These are phyloP conservation scores for Gallinago media DNA, from an alignment of 2,113 vertebrate species.

Conservation along the genomic window DNA sequence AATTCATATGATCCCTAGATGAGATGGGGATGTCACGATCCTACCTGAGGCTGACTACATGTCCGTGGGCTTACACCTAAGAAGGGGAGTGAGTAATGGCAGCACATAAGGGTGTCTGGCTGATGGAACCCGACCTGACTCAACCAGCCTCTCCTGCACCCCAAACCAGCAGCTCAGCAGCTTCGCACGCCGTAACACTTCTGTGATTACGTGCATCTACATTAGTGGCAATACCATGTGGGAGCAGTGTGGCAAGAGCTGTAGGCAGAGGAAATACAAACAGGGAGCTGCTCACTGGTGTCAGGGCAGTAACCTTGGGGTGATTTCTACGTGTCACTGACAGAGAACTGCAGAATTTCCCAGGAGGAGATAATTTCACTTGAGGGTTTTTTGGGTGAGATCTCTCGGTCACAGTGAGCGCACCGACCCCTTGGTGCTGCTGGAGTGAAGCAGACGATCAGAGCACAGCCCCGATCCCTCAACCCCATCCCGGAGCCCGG, in stretches of 20 bases:
- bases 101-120: neutral
- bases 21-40: neutral
- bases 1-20: neutral
- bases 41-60: neutral
- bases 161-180: neutral
- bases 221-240: neutral
- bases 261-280: neutral
- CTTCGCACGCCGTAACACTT: neutral
- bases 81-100: neutral
- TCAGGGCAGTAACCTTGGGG: neutral
- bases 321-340: neutral
- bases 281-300: neutral
- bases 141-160: neutral
- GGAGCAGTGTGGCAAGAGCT: neutral
- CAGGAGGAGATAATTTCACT: neutral
- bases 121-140: neutral
- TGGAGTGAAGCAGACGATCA: neutral
- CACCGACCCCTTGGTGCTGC: neutral
- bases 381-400: neutral
- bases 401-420: fast-evolving
- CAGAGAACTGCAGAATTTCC: neutral
- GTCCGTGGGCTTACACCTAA: neutral
- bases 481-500: neutral
- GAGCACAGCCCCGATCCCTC: neutral
- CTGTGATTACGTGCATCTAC: neutral